A percentile compares a stretch with the other conserved stretches of the same genome.
These are phyloP conservation scores for Pseudochirops corinnae DNA, from an alignment of 2,797 vertebrate genomes.

Conservation along the genomic window DNA sequence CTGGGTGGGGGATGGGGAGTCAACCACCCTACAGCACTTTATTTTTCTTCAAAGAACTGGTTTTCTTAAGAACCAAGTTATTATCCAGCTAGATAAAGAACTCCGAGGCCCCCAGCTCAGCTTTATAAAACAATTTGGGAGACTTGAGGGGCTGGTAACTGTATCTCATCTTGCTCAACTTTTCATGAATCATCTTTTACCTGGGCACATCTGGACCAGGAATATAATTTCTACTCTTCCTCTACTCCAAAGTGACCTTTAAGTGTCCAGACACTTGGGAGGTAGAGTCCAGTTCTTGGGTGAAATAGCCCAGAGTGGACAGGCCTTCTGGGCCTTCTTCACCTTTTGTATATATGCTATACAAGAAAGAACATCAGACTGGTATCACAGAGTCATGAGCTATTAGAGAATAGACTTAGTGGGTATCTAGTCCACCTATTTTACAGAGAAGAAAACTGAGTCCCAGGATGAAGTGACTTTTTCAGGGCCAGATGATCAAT, in stretches of 20 bases:
- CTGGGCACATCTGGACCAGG: neutral
- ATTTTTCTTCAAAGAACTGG: conserved; percentile 67
- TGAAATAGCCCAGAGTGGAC: neutral
- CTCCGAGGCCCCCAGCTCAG: conserved; percentile 64
- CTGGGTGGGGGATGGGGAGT: conserved; percentile 59
- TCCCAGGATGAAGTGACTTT: neutral
- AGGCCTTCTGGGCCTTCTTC: neutral
- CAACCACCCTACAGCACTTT: conserved; percentile 72
- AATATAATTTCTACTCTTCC: neutral
- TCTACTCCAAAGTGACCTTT: neutral
- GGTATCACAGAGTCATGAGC: neutral
- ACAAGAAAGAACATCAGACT: neutral
- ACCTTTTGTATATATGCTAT: neutral
- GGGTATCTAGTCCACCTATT: neutral
- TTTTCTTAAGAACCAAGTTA: conserved; percentile 7
- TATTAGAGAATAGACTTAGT: neutral
- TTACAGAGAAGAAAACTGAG: neutral
- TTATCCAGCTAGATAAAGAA: conserved; percentile 58
- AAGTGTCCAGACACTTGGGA: neutral
- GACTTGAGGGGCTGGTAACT: neutral
- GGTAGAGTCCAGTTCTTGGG: neutral
- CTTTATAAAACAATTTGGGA: conserved; percentile 45
- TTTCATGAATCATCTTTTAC: neutral
- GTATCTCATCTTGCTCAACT: neutral
- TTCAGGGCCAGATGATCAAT: neutral